These are phyloP conservation scores for Hydrozoanthus tunicans DNA, from an alignment of 64 coral and sea anemone genomes.

Conservation along the genomic window DNA sequence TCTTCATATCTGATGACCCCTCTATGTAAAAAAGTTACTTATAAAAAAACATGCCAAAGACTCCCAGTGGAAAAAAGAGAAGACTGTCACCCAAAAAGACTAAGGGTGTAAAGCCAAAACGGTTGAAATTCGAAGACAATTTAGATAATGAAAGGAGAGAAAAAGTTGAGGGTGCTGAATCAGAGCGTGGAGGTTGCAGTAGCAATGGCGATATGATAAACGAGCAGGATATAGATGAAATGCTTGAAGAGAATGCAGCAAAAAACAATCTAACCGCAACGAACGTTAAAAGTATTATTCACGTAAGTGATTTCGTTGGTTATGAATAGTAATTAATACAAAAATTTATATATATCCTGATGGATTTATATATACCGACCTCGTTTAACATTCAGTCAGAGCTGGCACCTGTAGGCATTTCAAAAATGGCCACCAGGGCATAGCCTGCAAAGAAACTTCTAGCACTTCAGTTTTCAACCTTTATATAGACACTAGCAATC, in stretches of 20 bases:
- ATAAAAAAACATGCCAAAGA: slow-evolving; percentile 45
- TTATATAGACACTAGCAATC: too few relatives aligned
- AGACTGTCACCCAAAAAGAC: slow-evolving; percentile 32
- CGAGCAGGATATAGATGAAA: slow-evolving; percentile 61
- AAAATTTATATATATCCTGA: too few relatives aligned
- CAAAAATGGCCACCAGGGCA: too few relatives aligned
- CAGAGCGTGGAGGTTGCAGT: slow-evolving; percentile 27
- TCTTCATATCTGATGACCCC: neutral
- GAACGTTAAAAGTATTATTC: slow-evolving; percentile 63
- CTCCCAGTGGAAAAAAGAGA: slow-evolving; percentile 60
- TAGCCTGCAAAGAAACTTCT: too few relatives aligned
- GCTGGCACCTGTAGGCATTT: too few relatives aligned
- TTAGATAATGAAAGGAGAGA: neutral
- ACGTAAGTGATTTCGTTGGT: slow-evolving; percentile 6
- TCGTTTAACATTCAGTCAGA: too few relatives aligned
- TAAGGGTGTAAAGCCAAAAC: slow-evolving; percentile 54
- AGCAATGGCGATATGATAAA: slow-evolving; percentile 49
- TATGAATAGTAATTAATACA: too few relatives aligned
- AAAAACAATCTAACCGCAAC: slow-evolving; percentile 54
- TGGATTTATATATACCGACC: too few relatives aligned
- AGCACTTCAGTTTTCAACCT: too few relatives aligned
- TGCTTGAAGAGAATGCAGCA: slow-evolving; percentile 62
- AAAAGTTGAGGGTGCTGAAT: neutral
- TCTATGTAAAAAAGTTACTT: neutral
- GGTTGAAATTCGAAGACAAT: slow-evolving; percentile 56